These are phyloP conservation scores for Porites divaricata DNA, from an alignment of 92 coral and sea anemone species.

Conservation along the genomic window DNA sequence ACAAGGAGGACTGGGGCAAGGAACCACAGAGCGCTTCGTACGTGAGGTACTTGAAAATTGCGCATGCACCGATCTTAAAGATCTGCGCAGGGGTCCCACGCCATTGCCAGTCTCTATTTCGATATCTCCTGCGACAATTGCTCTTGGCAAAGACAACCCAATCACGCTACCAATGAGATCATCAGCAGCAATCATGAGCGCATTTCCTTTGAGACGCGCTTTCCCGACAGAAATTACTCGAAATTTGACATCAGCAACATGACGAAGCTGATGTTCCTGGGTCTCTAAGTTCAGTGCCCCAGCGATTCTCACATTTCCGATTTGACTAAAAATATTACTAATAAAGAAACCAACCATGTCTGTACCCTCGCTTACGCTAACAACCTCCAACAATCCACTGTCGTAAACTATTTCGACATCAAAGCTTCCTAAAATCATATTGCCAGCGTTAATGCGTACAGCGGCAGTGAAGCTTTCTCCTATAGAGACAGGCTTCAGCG, in stretches of 20 bases:
- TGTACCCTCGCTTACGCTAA: conserved; percentile 38
- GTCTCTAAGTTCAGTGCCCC: conserved; percentile 38
- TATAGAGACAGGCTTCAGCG: conserved; percentile 25
- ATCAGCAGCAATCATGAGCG: conserved; percentile 53
- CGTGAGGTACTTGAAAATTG: background rate
- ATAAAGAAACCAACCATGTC: conserved; percentile 55
- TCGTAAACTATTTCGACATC: conserved; percentile 39
- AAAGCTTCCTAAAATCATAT: conserved; percentile 45
- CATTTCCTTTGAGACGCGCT: conserved; percentile 40
- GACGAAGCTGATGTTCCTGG: conserved; percentile 26
- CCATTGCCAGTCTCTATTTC: conserved; percentile 8
- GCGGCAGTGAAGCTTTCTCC: conserved; percentile 44
- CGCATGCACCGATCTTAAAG: background rate
- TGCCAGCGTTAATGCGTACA: conserved; percentile 55
- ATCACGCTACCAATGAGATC: conserved; percentile 48
- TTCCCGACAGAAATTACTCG: conserved; percentile 34
- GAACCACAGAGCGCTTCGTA: conserved; percentile 35
- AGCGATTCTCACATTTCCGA: conserved; percentile 43
- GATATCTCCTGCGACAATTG: conserved; percentile 48
- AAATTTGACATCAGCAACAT: conserved; percentile 54
- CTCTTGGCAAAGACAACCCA: conserved; percentile 47
- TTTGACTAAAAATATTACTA: conserved; percentile 16
- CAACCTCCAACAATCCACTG: conserved; percentile 8
- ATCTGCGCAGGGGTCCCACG: conserved; percentile 40
- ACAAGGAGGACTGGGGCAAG: conserved; percentile 56